phyloP scores from a whole-genome alignment of 2,888 invertebrate species.

The Ramazzottius varieornatus region DNA sequence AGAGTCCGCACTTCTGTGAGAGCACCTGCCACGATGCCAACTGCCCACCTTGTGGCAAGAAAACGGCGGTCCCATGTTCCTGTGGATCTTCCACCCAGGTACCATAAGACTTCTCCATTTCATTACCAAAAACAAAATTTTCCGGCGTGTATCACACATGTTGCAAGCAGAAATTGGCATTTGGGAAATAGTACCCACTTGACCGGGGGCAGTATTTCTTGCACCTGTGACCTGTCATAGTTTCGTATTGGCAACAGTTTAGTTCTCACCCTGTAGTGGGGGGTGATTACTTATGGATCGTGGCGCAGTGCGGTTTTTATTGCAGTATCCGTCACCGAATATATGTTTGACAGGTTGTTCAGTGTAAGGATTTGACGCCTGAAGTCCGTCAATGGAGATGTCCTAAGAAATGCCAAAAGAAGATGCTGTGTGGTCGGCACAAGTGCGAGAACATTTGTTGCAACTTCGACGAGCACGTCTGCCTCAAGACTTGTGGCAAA shows the following conservation, averaged over 20 bases:
- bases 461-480: slow-evolving; percentile 6
- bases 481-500: slow-evolving; percentile 30
- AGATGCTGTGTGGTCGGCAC: slow-evolving; percentile 27
- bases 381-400: slow-evolving; percentile 5
- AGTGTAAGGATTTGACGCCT: slow-evolving; percentile 11
- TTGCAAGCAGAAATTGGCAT: too few species aligned
- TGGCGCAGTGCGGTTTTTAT: too few species aligned
- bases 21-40: slow-evolving; percentile 38
- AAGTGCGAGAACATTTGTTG: slow-evolving; percentile 50
- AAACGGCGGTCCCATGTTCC: slow-evolving; percentile 47
- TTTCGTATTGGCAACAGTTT: too few species aligned
- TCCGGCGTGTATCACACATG: too few species aligned
- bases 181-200: too few species aligned
- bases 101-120: too few species aligned
- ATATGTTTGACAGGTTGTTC: slow-evolving; percentile 8
- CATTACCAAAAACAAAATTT: slow-evolving; percentile 3
- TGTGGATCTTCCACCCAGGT: slow-evolving; percentile 53
- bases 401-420: background rate
- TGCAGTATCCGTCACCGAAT: too few species aligned
- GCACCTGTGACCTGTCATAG: too few species aligned
- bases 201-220: too few species aligned
- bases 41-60: slow-evolving; percentile 49
- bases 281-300: too few species aligned
- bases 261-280: too few species aligned
- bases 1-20: slow-evolving; percentile 40